Evolutionary conservation across 2,888 invertebrate genomes (phyloP), one percentile per base, ranked within the genome.

Genomic region (Oasisia sp.): DNA sequence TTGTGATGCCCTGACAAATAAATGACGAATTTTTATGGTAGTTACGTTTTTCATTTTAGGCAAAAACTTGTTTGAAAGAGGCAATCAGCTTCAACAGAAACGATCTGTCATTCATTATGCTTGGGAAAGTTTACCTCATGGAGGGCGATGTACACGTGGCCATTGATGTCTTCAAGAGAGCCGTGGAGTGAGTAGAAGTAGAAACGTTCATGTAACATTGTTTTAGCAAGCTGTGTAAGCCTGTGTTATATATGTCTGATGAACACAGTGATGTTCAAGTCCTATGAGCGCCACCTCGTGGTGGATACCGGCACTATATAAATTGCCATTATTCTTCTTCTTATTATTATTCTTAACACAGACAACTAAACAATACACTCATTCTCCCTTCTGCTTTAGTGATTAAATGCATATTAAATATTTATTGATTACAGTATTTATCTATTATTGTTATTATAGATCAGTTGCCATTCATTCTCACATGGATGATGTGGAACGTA

Each of bases 31-130:
- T 90, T 90, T 38, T 8, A 7, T 92, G 91, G 32, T 91, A 93
- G 44, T 93, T 90, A 92, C 74, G 27, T 74, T n/a, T 74, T 74
- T 5, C 27, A n/a, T 94, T 94, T n/a, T 97, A 97, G 93, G 98
- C 98, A 0, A 97, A 98, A 94, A 97, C 97, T 94, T 97, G 98
- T 96, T 97, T 98, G 27, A 97, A 97, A 91, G 97, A 97, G 94
- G 98, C 98, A 0, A 97, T 98, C 11, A 97, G 97, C 94, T 97
- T 98, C 91, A 97, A 98, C 38, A 97, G 97, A 92, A 98, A 98
- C 92, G 98, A 98, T 95, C 97, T 97, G 19, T 98, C 98, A 0
- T 98, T 97, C 93, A 97, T 97, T 0, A 97, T 98, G 93, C 96
- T 98, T 89, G 98, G 98, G 0, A 97, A 97, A 95, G 97, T 98